phyloP scores from a whole-genome alignment of 2,888 invertebrate genomes.

The Drosophila nigricruria region DNA sequence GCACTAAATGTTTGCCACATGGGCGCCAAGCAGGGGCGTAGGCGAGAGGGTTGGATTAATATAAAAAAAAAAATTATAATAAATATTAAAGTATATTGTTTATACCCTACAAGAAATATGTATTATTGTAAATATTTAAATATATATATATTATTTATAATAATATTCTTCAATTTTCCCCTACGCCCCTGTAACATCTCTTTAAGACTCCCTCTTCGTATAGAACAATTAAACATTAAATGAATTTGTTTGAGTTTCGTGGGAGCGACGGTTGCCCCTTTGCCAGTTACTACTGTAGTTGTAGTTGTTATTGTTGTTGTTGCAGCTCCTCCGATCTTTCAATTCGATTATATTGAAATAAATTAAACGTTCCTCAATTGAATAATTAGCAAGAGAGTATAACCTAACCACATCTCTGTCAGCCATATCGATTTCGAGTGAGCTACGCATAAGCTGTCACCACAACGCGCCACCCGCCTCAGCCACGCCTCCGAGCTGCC shows the following conservation, averaged over 20 bases:
- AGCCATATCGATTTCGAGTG: conserved; percentile 57
- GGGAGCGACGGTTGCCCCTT: conserved; percentile 65
- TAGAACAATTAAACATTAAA: conserved; percentile 70
- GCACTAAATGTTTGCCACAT: conserved; percentile 16
- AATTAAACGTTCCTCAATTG: conserved; percentile 80
- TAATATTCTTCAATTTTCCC: background rate
- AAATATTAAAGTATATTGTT: background rate
- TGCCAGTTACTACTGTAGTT: conserved; percentile 16
- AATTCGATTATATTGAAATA: conserved; percentile 84
- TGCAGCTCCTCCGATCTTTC: conserved; percentile 71
- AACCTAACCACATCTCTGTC: conserved; percentile 1
- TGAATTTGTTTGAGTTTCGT: conserved; percentile 81
- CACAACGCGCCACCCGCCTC: background rate
- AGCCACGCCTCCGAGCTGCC: background rate
- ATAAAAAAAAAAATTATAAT: background rate
- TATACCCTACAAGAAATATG: too few species aligned
- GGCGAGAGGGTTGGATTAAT: background rate
- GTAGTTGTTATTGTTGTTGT: conserved; percentile 37
- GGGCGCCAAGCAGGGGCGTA: conserved; percentile 46
- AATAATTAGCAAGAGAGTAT: conserved; percentile 70
- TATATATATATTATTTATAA: background rate
- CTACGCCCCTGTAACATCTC: conserved; percentile 28
- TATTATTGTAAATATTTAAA: too few species aligned
- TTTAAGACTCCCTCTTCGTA: conserved; percentile 26
- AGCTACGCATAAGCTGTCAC: conserved; percentile 24